Conservation (phyloP, 2,888 invertebrate species). For the Scaeva pyrastri region DNA sequence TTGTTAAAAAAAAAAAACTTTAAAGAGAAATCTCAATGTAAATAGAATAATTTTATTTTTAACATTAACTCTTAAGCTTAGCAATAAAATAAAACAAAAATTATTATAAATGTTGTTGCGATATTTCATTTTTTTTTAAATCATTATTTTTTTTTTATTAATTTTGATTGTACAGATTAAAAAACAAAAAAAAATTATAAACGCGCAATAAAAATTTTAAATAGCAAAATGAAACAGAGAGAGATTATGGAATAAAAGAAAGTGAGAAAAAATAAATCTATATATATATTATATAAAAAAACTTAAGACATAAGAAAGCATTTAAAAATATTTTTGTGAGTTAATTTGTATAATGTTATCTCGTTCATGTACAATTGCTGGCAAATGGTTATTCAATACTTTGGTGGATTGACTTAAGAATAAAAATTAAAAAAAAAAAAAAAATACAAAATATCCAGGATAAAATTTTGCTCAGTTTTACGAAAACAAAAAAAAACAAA, state of each 20-base stretch:
- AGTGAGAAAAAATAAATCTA: slow-evolving; percentile 57
- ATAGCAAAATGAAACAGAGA: slow-evolving; percentile 55
- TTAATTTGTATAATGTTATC: slow-evolving; percentile 74
- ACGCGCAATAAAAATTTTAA: slow-evolving; percentile 63
- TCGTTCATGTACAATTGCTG: slow-evolving; percentile 72
- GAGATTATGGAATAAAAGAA: slow-evolving; percentile 22
- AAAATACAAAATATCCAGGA: slow-evolving; percentile 52
- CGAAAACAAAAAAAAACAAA: slow-evolving; percentile 20
- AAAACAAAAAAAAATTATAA: not conserved
- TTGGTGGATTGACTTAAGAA: slow-evolving; percentile 27
- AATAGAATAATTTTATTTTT: slow-evolving; percentile 46
- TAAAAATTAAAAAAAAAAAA: slow-evolving; percentile 7
- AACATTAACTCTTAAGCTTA: slow-evolving; percentile 58
- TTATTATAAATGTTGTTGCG: slow-evolving; percentile 25
- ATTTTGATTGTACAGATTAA: slow-evolving; percentile 60
- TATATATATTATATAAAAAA: slow-evolving; percentile 40
- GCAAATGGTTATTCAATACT: slow-evolving; percentile 64
- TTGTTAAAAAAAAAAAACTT: slow-evolving; percentile 57
- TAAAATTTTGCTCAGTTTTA: slow-evolving; percentile 67
- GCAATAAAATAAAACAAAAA: slow-evolving; percentile 45
- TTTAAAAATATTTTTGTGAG: slow-evolving; percentile 74
- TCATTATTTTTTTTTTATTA: not conserved
- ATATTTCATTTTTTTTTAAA: slow-evolving; percentile 18
- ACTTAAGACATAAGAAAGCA: slow-evolving; percentile 49
- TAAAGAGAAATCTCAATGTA: slow-evolving; percentile 47